Base-by-base conservation (phyloP, 2,797 vertebrate species). In the Bradypodion ventrale region DNA sequence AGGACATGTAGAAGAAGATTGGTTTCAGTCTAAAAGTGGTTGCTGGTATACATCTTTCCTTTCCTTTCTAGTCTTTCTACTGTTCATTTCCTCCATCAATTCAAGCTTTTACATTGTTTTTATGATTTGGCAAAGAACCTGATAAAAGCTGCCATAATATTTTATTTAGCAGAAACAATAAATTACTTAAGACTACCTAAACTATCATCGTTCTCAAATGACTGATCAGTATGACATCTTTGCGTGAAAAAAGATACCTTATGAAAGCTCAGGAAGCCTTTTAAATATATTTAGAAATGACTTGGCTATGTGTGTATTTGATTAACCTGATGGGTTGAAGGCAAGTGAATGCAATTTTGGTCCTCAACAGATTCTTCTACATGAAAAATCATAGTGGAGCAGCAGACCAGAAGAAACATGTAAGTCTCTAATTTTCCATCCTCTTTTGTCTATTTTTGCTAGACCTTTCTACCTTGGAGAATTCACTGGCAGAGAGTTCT, bases 41-140 rank as follows among this genome's bases (percentile, higher is more conserved):
- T 46, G 62, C n/a, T 78, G 62, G 9, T 78, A 40, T 46, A 46
- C 5, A 32, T 65, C 65, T n/a, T n/a, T 44, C 40, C 25, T 60
- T 60, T 62, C 27, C 44, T n/a, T 12, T n/a, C 59, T 62, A 46
- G 27, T 4, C 5, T n/a, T 78, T 15, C 27, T 63, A 29, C 40
- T 32, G 42, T 42, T 46, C 12, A 35, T 25, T 56, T 7, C 89
- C 63, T 84, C 83, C 73, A n/a, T 52, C 70, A 3, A 37, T 84
- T 90, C 88, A 90, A 76, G 76, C 81, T 90, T 91, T 65, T 21
- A 60, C n/a, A 10, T 83, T 56, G 0, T 52, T 69, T 87, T 90
- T 59, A 76, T 56, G 70, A 42, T 86, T 89, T 88, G 87, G 32
- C 52, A 29, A 56, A 77, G 46, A 75, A 8, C 15, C n/a, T 44